Base-by-base conservation (phyloP, 2,797 vertebrate species). In the Ciconia nigra region DNA sequence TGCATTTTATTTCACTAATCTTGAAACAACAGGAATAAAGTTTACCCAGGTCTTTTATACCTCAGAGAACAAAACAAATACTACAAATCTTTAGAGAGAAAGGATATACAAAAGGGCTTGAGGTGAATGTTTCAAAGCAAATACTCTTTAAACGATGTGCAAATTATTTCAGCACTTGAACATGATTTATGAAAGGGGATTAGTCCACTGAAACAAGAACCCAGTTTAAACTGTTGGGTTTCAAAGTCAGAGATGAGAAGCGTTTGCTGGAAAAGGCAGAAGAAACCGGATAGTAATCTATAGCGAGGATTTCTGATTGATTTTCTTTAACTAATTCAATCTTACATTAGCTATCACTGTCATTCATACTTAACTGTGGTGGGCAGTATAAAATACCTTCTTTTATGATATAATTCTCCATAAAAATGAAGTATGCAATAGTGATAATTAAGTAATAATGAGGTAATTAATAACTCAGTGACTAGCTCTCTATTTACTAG, bases 121-220 rank as follows among this genome's bases (percentile, higher is more conserved):
- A 98, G 98, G 98, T 99, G 98, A 98, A 98, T 98, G 98, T 98
- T 98, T 98, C 98, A 98, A 98, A 99, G 98, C 98, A 98, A 98
- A 98, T 98, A 98, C 94, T 98, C 97, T 98, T 98, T 98, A 98
- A 98, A 98, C 90, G 97, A 98, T 98, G 98, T 98, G 98, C 98
- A 99, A 98, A 98, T 99, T 98, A 98, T 98, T 98, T 98, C 97
- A 97, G 97, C 97, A 97, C 98, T 98, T 98, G 98, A 98, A 98
- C 98, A 97, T 98, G 98, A 98, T 98, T 98, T 98, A 98, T 98
- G 97, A 98, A 98, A 98, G 97, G 97, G 96, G 98, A 98, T 98
- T 98, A 98, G 98, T 94, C 95, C 94, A 96, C 95, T 98, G 98
- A 98, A 98, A 98, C 98, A 98, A 98, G 98, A 98, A 98, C 98